Conservation (phyloP, 1,140 invertebrate species). For the Gonatopus flavifemur region DNA sequence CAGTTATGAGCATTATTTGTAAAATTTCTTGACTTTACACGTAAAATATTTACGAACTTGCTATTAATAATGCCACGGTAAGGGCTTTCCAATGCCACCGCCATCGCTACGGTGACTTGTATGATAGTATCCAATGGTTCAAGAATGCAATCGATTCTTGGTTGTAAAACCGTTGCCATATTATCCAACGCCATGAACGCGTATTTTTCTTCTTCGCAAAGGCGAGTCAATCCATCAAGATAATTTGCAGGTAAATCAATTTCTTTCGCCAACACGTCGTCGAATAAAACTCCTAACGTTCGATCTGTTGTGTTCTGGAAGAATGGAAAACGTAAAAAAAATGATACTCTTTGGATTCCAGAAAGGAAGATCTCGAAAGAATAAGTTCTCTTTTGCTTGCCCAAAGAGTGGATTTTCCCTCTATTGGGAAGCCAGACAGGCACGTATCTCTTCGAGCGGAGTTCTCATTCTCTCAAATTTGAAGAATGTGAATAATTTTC, state of each 20-base stretch:
- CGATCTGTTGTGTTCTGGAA: slow-evolving; percentile 43
- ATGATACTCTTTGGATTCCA: neutral
- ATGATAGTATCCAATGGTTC: slow-evolving; percentile 48
- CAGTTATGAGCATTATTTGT: neutral
- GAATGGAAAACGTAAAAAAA: neutral
- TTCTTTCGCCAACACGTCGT: slow-evolving; percentile 31
- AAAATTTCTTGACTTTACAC: slow-evolving; percentile 5
- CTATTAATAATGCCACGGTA: slow-evolving; percentile 49
- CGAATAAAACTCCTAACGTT: slow-evolving; percentile 36
- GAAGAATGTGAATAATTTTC: neutral
- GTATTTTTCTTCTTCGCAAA: slow-evolving; percentile 46
- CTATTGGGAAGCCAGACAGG: too few relatives aligned
- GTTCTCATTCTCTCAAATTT: too few relatives aligned
- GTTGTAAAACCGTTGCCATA: slow-evolving; percentile 40
- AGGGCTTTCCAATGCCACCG: slow-evolving; percentile 35
- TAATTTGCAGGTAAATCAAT: slow-evolving; percentile 43
- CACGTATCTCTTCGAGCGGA: too few relatives aligned
- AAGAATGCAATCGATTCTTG: slow-evolving; percentile 41
- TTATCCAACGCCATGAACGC: slow-evolving; percentile 51
- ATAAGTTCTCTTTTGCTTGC: neutral
- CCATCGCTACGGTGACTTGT: slow-evolving; percentile 51
- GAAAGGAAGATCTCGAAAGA: slow-evolving; percentile 3
- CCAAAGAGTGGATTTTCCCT: too few relatives aligned
- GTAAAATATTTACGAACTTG: slow-evolving; percentile 38
- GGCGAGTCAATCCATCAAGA: slow-evolving; percentile 39